Percentiles rank a stretch among this genome's conserved stretches.
Conservation (phyloP, 2,888 invertebrate genomes). For the Cartodere bifasciata region DNA sequence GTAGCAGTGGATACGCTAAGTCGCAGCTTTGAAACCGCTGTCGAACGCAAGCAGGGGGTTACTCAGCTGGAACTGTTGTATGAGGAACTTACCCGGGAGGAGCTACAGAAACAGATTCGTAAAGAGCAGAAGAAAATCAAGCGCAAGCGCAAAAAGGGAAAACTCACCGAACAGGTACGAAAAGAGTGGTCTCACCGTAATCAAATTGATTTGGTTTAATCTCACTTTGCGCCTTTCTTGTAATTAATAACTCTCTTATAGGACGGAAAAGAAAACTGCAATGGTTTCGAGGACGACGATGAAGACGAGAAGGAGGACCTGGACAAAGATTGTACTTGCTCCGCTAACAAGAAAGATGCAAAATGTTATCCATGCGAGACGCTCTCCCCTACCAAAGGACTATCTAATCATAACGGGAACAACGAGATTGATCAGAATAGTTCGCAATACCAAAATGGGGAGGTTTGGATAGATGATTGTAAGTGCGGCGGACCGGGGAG, state of each 20-base stretch:
- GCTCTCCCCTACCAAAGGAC: not conserved
- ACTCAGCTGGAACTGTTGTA: conserved; percentile 80
- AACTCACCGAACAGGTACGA: conserved; percentile 37
- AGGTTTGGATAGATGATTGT: conserved; percentile 28
- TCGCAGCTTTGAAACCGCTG: conserved; percentile 80
- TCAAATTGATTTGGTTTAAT: too few relatives aligned
- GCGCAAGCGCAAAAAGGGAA: conserved; percentile 60
- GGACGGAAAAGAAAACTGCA: conserved; percentile 31
- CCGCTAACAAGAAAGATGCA: conserved; percentile 22
- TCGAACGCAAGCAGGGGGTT: conserved; percentile 71
- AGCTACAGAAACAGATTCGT: conserved; percentile 69
- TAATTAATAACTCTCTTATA: too few relatives aligned
- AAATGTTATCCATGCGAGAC: conserved; percentile 16
- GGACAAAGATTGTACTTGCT: conserved; percentile 16
- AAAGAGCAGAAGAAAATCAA: conserved; percentile 81
- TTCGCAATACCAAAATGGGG: conserved; percentile 11
- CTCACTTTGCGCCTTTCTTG: too few relatives aligned
- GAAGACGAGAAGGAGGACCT: conserved; percentile 22
- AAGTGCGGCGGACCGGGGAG: conserved; percentile 18
- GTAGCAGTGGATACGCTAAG: conserved; percentile 77
- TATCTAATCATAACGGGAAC: not conserved
- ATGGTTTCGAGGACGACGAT: conserved; percentile 29
- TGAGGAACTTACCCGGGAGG: conserved; percentile 78
- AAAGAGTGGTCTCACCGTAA: too few relatives aligned
- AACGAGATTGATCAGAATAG: conserved; percentile 1